Evolutionary conservation across 2,888 invertebrate species (phyloP).

Genomic region (Tinea trinotella): DNA sequence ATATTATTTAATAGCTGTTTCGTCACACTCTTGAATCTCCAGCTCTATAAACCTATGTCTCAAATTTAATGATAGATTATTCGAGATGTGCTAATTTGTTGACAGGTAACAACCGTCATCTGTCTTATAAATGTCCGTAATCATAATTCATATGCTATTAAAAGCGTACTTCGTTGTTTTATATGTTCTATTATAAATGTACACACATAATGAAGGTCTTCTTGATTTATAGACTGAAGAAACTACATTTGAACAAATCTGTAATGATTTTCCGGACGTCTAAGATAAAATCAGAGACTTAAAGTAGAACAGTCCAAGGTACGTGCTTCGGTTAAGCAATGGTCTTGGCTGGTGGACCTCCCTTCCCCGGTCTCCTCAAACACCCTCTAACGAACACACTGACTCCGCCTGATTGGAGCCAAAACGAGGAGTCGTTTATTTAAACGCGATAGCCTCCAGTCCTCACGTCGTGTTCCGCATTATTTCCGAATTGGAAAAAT

Average conservation of each 20-base stretch:
- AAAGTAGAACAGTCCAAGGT: slow-evolving; percentile 64
- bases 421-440: slow-evolving; percentile 24
- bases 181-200: neutral
- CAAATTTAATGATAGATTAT: neutral
- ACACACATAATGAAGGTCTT: neutral
- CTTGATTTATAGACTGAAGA: neutral
- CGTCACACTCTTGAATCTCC: neutral
- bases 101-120: slow-evolving; percentile 16
- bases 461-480: slow-evolving; percentile 51
- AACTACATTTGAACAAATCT: neutral
- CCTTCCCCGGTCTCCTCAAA: slow-evolving; percentile 1
- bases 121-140: neutral
- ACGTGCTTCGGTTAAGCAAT: slow-evolving; percentile 60
- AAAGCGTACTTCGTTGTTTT: neutral
- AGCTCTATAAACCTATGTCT: neutral
- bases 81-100: neutral
- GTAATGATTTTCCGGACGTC: slow-evolving; percentile 24
- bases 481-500: slow-evolving; percentile 68
- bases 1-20: neutral
- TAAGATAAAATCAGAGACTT: slow-evolving; percentile 61
- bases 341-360: neutral
- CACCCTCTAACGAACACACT: slow-evolving; percentile 41
- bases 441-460: slow-evolving; percentile 47
- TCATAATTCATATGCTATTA: neutral
- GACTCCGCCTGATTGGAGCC: slow-evolving; percentile 55